Evolutionary conservation across 1,140 invertebrate genomes (phyloP).

Genomic region (Neodiprion lecontei): DNA sequence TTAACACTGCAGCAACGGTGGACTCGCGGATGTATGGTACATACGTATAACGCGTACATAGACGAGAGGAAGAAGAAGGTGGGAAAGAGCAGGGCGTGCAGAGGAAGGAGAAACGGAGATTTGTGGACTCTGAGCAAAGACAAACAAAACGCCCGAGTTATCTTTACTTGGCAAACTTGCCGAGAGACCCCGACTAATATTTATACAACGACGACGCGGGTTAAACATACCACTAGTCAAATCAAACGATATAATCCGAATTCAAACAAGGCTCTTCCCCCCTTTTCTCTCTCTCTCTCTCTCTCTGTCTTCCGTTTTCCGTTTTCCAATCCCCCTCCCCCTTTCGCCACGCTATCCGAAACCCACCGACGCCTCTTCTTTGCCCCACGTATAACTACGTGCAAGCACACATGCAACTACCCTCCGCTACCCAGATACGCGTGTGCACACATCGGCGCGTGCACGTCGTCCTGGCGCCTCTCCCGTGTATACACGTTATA

Average conservation of each 20-base stretch:
- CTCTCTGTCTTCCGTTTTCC: neutral
- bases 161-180: slow-evolving; percentile 47
- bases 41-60: neutral
- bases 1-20: neutral
- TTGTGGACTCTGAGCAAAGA: slow-evolving; percentile 52
- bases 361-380: too few species aligned
- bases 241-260: slow-evolving; percentile 43
- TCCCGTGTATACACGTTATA: too few species aligned
- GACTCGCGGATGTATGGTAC: too few species aligned
- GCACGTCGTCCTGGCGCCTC: too few species aligned
- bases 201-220: slow-evolving; percentile 36
- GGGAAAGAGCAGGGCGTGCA: neutral
- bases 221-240: slow-evolving; percentile 12
- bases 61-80: slow-evolving; percentile 17
- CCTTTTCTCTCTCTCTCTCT: too few species aligned
- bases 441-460: too few species aligned
- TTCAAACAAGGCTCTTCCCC: slow-evolving; percentile 28
- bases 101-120: slow-evolving; percentile 40
- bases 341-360: too few species aligned
- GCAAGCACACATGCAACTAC: too few species aligned
- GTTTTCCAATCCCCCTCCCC: neutral
- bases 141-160: slow-evolving; percentile 41
- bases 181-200: slow-evolving; percentile 41
- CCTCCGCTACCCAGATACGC: too few species aligned
- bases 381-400: too few species aligned